Evolutionary conservation across 2,888 invertebrate genomes (phyloP).

Genomic region (Cyclophora punctaria): DNA sequence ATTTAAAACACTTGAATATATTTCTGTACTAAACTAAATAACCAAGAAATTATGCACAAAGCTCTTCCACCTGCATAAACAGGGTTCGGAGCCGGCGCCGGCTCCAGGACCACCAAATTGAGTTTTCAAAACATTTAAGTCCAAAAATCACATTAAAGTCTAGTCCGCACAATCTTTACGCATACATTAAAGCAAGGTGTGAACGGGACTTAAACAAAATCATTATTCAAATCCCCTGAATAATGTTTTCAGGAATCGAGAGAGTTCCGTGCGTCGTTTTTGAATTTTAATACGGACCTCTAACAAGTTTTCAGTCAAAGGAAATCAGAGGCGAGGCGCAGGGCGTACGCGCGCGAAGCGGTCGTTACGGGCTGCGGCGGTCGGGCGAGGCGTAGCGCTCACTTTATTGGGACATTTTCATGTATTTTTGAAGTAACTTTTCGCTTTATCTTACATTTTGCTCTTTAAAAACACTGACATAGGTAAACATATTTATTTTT

Average conservation of each 20-base stretch:
- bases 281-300: constrained; percentile 73
- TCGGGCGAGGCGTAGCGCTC: no score
- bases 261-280: constrained; percentile 70
- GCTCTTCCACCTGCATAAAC: constrained; percentile 33
- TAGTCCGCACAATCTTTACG: constrained; percentile 52
- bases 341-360: constrained; percentile 27
- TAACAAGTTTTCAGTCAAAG: constrained; percentile 74
- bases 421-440: no score
- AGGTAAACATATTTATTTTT: no score
- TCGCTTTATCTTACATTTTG: no score
- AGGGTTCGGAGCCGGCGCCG: constrained; percentile 22
- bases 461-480: no score
- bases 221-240: constrained; percentile 73
- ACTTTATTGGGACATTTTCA: no score
- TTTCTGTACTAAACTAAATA: constrained; percentile 11
- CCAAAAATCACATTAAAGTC: constrained; percentile 71
- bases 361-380: constrained; percentile 19
- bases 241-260: constrained; percentile 72
- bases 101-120: constrained; percentile 46
- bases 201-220: constrained; percentile 66
- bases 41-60: constrained; percentile 22
- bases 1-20: constrained; percentile 13
- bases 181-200: constrained; percentile 61
- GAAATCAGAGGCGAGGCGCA: constrained; percentile 51
- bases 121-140: constrained; percentile 68